Evolutionary conservation across 2,797 vertebrate species (phyloP).

Genomic region (Takifugu rubripes): DNA sequence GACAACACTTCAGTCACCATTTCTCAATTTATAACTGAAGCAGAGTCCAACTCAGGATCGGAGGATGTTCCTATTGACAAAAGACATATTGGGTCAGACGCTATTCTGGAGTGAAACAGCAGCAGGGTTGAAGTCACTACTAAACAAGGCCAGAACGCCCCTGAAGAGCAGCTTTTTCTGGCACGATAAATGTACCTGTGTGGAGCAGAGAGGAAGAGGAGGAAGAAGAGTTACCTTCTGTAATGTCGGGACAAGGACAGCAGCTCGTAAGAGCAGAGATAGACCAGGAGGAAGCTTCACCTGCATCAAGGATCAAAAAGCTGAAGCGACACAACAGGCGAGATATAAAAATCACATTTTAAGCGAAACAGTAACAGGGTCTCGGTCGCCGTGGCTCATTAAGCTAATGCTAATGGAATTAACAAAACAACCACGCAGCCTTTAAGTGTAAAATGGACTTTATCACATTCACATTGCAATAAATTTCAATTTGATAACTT

Average conservation of each 20-base stretch:
- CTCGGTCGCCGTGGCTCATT: too few relatives aligned
- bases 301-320: too few relatives aligned
- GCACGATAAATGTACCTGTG: conserved; percentile 40
- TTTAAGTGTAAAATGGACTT: conserved; percentile 70
- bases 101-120: conserved; percentile 7
- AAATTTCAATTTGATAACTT: conserved; percentile 73
- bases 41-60: neutral
- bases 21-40: conserved; percentile 7
- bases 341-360: neutral
- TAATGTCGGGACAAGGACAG: too few relatives aligned
- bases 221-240: too few relatives aligned
- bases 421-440: neutral
- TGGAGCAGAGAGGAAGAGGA: conserved; percentile 29
- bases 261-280: too few relatives aligned
- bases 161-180: conserved; percentile 30
- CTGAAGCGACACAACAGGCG: too few relatives aligned
- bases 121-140: neutral
- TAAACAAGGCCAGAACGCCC: conserved; percentile 39
- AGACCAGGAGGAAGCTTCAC: too few relatives aligned
- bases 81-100: conserved; percentile 8
- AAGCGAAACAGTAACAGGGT: neutral
- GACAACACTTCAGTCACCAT: conserved; percentile 19
- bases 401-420: neutral
- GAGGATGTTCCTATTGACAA: neutral
- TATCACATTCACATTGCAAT: conserved; percentile 79